These are phyloP conservation scores for Alethe diademata DNA, from an alignment of 2,113 vertebrate species.

Conservation along the genomic window DNA sequence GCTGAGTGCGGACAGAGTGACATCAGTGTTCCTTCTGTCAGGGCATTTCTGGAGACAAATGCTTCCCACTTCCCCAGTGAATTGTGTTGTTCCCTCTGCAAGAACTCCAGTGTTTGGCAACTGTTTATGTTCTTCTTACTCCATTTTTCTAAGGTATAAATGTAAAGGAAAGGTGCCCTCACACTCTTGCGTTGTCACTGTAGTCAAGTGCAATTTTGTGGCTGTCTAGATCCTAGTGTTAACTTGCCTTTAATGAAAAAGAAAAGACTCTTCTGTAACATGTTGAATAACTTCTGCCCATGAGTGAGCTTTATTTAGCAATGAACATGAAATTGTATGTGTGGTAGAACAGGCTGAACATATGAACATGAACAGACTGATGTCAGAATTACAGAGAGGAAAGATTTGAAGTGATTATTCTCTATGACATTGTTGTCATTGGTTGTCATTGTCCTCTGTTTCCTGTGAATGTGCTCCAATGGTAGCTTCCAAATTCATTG, in stretches of 20 bases:
- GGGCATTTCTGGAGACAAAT: neutral
- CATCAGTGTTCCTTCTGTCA: neutral
- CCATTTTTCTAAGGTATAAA: neutral
- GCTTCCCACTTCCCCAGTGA: neutral
- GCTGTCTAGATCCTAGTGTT: neutral
- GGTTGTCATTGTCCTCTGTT: neutral
- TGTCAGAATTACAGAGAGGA: neutral
- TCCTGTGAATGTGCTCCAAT: neutral
- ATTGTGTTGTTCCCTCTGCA: neutral
- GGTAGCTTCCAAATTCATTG: neutral
- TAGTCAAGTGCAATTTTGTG: neutral
- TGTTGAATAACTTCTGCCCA: neutral
- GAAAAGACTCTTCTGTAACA: neutral
- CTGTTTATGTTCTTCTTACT: neutral
- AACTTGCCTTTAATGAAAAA: neutral
- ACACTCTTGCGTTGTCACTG: rapidly evolving
- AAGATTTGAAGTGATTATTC: neutral
- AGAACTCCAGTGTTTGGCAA: neutral
- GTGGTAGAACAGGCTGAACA: neutral
- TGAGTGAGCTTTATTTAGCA: neutral
- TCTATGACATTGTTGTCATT: neutral
- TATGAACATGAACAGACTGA: neutral
- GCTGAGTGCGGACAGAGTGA: neutral
- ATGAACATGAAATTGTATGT: neutral
- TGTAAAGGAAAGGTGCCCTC: neutral